Conservation (phyloP, 2,113 vertebrate genomes). For the Prietella phreatophila region DNA sequence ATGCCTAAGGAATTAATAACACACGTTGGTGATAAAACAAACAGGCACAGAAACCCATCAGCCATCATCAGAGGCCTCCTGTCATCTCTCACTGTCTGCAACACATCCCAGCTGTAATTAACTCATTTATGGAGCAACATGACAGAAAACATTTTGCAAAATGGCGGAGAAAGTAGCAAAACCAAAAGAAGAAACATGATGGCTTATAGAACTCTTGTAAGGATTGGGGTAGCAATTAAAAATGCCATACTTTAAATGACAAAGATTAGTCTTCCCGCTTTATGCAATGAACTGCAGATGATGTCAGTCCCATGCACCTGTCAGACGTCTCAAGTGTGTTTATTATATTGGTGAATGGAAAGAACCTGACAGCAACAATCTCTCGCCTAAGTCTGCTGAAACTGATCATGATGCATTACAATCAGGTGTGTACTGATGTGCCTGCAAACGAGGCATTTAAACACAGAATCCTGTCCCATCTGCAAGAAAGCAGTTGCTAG, state of each 20-base stretch:
- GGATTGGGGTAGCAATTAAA: slow-evolving; percentile 3
- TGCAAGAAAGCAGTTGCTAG: slow-evolving; percentile 32
- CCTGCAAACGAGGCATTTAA: slow-evolving; percentile 51
- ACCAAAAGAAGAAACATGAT: slow-evolving; percentile 46
- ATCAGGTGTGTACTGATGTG: slow-evolving; percentile 43
- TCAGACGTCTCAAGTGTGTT: slow-evolving; percentile 10
- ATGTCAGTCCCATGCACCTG: slow-evolving; percentile 21
- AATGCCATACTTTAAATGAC: slow-evolving; percentile 5
- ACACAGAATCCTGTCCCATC: slow-evolving; percentile 38
- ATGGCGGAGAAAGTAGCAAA: slow-evolving; percentile 56
- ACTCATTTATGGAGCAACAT: slow-evolving; percentile 65
- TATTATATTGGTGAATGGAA: slow-evolving; percentile 38
- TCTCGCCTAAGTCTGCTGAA: slow-evolving; percentile 42
- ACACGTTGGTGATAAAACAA: slow-evolving; percentile 64
- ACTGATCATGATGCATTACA: slow-evolving; percentile 52
- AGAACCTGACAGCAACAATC: slow-evolving; percentile 43
- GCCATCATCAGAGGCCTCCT: slow-evolving; percentile 64
- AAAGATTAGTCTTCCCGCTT: slow-evolving; percentile 1
- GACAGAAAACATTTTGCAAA: slow-evolving; percentile 53
- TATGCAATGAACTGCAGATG: not conserved
- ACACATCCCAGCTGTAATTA: slow-evolving; percentile 67
- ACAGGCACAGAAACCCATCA: slow-evolving; percentile 68
- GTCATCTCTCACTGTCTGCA: slow-evolving; percentile 57
- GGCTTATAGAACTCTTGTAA: not conserved
- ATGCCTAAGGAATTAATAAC: slow-evolving; percentile 65